Evolutionary conservation across 2,797 vertebrate species (phyloP).

Genomic region (Xyrichtys novacula): DNA sequence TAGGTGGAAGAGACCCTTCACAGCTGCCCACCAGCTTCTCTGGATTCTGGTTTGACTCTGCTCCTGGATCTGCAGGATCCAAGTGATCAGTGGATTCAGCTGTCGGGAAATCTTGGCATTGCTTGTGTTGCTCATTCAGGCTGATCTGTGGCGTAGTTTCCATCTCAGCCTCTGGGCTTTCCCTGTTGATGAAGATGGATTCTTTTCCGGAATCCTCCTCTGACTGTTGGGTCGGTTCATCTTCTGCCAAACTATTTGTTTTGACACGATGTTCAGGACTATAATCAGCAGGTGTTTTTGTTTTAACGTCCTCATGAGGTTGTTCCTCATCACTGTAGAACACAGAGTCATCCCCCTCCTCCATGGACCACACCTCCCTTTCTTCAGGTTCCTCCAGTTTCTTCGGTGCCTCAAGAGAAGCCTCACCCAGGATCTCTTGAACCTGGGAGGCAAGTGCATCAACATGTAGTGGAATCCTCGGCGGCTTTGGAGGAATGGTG

Average conservation of each 20-base stretch:
- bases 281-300: not conserved
- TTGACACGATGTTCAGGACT: slow-evolving; percentile 3
- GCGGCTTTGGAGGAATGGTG: slow-evolving; percentile 48
- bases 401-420: slow-evolving; percentile 29
- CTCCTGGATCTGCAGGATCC: slow-evolving; percentile 20
- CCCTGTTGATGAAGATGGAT: not conserved
- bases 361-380: slow-evolving; percentile 44
- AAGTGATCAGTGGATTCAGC: slow-evolving; percentile 8
- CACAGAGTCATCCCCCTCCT: slow-evolving; percentile 81
- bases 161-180: slow-evolving; percentile 4
- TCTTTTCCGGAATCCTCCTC: slow-evolving; percentile 16
- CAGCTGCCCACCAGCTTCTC: slow-evolving; percentile 13
- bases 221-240: slow-evolving; percentile 4
- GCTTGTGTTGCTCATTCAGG: slow-evolving; percentile 22
- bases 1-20: slow-evolving; percentile 10
- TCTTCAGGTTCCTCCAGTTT: slow-evolving; percentile 49
- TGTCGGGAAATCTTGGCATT: slow-evolving; percentile 24
- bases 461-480: slow-evolving; percentile 75
- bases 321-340: slow-evolving; percentile 81
- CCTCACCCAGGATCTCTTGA: slow-evolving; percentile 68
- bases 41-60: not conserved
- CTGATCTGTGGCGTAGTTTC: not conserved
- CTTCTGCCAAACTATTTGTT: slow-evolving; percentile 30
- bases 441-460: slow-evolving; percentile 60
- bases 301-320: slow-evolving; percentile 23